Percentiles rank a stretch among this genome's conserved stretches.
Conservation (phyloP, 2,797 vertebrate species). For the Aplochiton taeniatus region DNA sequence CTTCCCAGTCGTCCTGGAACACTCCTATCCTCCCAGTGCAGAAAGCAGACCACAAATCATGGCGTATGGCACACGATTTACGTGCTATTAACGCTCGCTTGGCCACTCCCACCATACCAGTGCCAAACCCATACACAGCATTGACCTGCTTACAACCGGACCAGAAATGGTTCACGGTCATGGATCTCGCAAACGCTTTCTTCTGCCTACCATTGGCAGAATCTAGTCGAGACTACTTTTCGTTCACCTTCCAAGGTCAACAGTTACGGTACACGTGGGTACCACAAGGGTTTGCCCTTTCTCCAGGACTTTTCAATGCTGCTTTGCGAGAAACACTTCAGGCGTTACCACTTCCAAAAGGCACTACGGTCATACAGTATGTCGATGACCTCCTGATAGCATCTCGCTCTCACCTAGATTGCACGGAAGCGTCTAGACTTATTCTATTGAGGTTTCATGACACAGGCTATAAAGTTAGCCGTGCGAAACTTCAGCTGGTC, state of each 20-base stretch:
- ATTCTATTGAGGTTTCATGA: too few relatives aligned
- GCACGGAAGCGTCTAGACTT: too few relatives aligned
- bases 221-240: background rate
- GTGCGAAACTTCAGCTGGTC: too few relatives aligned
- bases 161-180: slow-evolving; percentile 8
- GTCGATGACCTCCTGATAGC: slow-evolving; percentile 12
- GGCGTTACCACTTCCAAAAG: background rate
- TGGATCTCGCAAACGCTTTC: slow-evolving; percentile 13
- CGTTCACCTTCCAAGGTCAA: too few relatives aligned
- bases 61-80: too few relatives aligned
- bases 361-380: slow-evolving; percentile 12
- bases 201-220: slow-evolving; percentile 13
- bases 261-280: too few relatives aligned
- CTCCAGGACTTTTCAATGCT: slow-evolving; percentile 12
- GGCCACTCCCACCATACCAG: background rate
- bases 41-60: too few relatives aligned
- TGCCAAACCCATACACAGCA: slow-evolving; percentile 7
- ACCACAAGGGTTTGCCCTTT: slow-evolving; percentile 3
- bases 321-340: background rate
- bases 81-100: too few relatives aligned
- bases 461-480: too few relatives aligned
- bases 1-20: too few relatives aligned
- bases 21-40: too few relatives aligned
- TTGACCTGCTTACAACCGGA: background rate
- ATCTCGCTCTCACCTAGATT: too few relatives aligned